Base-by-base conservation (phyloP, 2,888 invertebrate genomes). In the Pachydiplax longipennis region DNA sequence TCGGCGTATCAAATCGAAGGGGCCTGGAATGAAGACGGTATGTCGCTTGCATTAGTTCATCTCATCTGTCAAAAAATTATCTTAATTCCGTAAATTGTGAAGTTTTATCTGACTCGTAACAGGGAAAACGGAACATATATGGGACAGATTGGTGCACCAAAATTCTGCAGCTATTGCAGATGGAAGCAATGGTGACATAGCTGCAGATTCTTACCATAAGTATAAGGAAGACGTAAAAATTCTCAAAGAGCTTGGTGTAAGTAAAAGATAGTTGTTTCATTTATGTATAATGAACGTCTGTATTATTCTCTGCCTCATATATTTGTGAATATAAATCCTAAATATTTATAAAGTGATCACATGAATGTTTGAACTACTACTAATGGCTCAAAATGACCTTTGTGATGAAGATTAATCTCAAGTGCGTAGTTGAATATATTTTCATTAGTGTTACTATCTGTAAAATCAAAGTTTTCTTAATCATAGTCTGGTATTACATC, bases 161-260 rank as follows among this genome's bases (percentile, higher is more conserved):
- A 94, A 94, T 40, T 95, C 95, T 0, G 96, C 96, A 91, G 95
- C 95, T 93, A 95, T 97, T 58, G 95, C 93, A 0, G 96, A 96
- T 92, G 92, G 94, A 31, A 94, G 95, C n/a, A 96, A 94, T 53
- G 96, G 95, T 0, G 96, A 97, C 92, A 93, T 96, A 0, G 95
- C 97, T 0, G 95, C 96, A 91, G 96, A 97, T 93, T 96, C 96
- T 48, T 97, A 96, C 93, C 95, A 96, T 93, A 94, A 94, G 91
- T 95, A 95, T 93, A 94, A 94, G 92, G 95, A 95, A 40, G 97
- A 97, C 92, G 95, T 96, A 0, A 92, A 93, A 81, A 93, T 96
- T 81, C 92, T 97, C 91, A 94, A 94, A 90, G 93, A 95, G 37
- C 93, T 96, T 0, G 96, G 95, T 0, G 95, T 95, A 3, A 91